These are phyloP conservation scores for Micrastur ruficollis DNA, from an alignment of 2,797 vertebrate species.

Conservation along the genomic window DNA sequence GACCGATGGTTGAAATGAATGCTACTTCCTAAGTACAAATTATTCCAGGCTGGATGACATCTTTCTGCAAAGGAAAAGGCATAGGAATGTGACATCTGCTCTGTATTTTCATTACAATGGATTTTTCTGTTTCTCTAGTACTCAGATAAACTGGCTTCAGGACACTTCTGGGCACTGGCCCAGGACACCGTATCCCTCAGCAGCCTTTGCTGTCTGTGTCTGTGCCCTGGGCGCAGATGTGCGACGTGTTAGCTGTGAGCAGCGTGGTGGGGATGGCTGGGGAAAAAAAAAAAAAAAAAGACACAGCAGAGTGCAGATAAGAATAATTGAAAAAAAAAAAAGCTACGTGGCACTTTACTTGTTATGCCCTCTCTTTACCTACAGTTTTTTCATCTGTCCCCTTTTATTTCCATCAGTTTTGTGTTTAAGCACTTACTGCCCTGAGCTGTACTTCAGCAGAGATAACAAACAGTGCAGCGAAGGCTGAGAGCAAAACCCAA, in stretches of 20 bases:
- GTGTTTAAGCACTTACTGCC: background rate
- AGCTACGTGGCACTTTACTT: background rate
- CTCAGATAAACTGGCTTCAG: background rate
- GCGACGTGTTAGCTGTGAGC: background rate
- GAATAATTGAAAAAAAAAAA: background rate
- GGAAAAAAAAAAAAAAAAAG: background rate
- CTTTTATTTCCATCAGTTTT: background rate
- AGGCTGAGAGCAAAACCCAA: background rate
- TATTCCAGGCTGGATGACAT: background rate
- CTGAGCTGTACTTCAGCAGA: background rate
- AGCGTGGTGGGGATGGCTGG: rapidly evolving
- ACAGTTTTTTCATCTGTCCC: background rate
- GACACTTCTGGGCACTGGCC: background rate
- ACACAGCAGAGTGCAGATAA: background rate
- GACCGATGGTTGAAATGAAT: background rate
- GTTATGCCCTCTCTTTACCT: background rate
- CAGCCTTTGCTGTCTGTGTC: background rate
- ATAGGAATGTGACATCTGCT: background rate
- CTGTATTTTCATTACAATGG: background rate
- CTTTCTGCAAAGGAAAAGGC: background rate
- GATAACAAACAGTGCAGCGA: background rate
- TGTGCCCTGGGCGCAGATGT: background rate
- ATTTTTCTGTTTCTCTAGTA: background rate
- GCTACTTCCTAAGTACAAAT: background rate
- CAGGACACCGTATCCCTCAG: background rate